Evolutionary conservation across 2,797 vertebrate species (phyloP).

Genomic region (Lepus oiostolus): DNA sequence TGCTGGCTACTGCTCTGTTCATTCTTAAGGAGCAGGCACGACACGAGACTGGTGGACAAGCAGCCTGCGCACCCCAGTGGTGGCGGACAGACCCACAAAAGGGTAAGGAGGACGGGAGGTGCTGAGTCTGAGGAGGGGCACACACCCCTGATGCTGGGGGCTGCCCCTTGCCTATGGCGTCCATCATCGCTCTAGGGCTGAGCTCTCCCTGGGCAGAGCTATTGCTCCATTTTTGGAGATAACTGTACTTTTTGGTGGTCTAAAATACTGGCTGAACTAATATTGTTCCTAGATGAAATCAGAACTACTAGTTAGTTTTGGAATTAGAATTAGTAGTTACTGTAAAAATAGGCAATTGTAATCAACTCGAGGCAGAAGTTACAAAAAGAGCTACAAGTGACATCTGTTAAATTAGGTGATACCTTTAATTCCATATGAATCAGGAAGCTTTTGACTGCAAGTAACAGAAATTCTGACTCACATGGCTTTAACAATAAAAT

Average conservation of each 20-base stretch:
- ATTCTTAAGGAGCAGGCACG: neutral
- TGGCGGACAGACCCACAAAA: neutral
- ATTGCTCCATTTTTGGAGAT: neutral
- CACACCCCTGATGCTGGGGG: neutral
- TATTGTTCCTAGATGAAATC: neutral
- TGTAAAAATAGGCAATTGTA: neutral
- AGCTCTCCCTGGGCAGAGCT: neutral
- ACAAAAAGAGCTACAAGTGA: neutral
- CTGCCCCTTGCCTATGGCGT: neutral
- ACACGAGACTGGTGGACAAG: neutral
- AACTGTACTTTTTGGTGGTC: neutral
- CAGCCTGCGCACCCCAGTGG: neutral
- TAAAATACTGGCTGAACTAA: neutral
- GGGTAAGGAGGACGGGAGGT: neutral
- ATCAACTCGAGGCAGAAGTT: neutral
- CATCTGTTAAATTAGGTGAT: neutral
- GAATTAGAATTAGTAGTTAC: neutral
- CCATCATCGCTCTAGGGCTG: neutral
- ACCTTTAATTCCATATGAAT: conserved; percentile 31
- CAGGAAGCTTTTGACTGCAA: neutral
- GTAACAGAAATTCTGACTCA: conserved; percentile 28
- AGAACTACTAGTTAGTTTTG: neutral
- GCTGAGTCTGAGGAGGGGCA: neutral
- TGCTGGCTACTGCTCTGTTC: neutral
- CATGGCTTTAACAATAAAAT: neutral